phyloP scores from a whole-genome alignment of 2,797 vertebrate genomes.

The Schizothorax lantsangensis region DNA sequence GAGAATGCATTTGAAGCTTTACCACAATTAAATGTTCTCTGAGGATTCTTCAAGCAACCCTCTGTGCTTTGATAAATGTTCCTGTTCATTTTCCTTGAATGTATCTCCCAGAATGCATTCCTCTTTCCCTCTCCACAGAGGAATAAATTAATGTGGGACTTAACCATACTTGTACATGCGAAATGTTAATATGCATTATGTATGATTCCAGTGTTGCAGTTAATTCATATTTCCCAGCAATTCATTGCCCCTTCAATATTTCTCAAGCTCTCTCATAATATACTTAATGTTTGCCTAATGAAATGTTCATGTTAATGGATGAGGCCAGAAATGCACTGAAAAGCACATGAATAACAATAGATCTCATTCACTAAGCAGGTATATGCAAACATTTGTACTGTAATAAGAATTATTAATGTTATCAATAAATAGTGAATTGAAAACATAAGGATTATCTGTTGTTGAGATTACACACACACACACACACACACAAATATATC shows the following conservation, averaged over 20 bases:
- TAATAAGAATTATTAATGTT: not conserved
- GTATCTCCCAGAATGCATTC: conserved; percentile 22
- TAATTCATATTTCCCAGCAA: conserved; percentile 79
- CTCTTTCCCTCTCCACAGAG: conserved; percentile 49
- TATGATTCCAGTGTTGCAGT: conserved; percentile 80
- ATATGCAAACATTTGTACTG: not conserved
- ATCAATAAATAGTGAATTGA: not conserved
- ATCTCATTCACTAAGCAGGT: not conserved
- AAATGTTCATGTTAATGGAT: conserved; percentile 82
- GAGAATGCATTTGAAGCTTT: conserved; percentile 40
- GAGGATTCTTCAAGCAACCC: conserved; percentile 28
- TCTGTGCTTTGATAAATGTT: conserved; percentile 43
- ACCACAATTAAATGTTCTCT: conserved; percentile 46
- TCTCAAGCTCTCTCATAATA: conserved; percentile 60
- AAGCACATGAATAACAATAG: conserved; percentile 62
- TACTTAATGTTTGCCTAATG: conserved; percentile 80
- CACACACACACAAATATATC: too few species aligned
- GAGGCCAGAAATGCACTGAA: conserved; percentile 63
- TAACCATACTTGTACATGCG: conserved; percentile 76
- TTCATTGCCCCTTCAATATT: conserved; percentile 74
- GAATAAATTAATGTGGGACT: conserved; percentile 72
- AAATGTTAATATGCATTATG: conserved; percentile 82
- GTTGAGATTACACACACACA: too few species aligned
- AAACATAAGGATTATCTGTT: not conserved
- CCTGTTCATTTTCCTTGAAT: conserved; percentile 63